Percentiles rank a stretch among this genome's conserved stretches.
Evolutionary conservation across 1,140 invertebrate genomes (phyloP).

Genomic region (Lycorma delicatula): DNA sequence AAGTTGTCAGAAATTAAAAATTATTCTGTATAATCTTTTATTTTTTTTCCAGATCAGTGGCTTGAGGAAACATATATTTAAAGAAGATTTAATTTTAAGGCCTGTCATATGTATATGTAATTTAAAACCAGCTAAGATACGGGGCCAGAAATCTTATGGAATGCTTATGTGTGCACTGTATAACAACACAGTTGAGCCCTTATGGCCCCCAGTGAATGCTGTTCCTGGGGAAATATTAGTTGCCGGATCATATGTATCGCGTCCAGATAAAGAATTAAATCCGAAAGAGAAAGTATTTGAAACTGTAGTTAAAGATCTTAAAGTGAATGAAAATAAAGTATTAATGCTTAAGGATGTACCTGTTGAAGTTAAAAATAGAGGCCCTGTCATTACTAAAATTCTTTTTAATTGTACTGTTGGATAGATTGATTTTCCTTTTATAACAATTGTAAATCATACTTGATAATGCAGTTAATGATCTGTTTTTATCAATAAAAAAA

Average conservation of each 20-base stretch:
- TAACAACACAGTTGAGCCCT: neutral
- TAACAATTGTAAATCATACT: too few species aligned
- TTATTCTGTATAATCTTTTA: too few species aligned
- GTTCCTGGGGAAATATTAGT: neutral
- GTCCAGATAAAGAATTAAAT: neutral
- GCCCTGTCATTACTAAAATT: too few species aligned
- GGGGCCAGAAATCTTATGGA: conserved; percentile 1
- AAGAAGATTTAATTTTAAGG: neutral
- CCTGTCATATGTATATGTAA: conserved; percentile 7
- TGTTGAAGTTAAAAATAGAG: too few species aligned
- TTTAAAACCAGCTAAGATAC: conserved; percentile 9
- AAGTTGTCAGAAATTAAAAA: too few species aligned
- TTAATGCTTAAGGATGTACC: neutral
- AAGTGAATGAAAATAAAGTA: neutral
- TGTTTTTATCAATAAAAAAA: too few species aligned
- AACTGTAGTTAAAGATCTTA: neutral
- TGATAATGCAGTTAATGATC: too few species aligned
- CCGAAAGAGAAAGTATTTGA: neutral
- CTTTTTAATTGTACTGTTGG: too few species aligned
- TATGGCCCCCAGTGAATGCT: neutral
- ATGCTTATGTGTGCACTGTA: conserved; percentile 5
- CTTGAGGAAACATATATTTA: neutral
- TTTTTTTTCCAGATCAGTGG: neutral
- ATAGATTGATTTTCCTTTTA: too few species aligned
- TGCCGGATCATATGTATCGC: neutral